phyloP scores from a whole-genome alignment of 2,888 invertebrate species.

The Zaprionus bogoriensis region DNA sequence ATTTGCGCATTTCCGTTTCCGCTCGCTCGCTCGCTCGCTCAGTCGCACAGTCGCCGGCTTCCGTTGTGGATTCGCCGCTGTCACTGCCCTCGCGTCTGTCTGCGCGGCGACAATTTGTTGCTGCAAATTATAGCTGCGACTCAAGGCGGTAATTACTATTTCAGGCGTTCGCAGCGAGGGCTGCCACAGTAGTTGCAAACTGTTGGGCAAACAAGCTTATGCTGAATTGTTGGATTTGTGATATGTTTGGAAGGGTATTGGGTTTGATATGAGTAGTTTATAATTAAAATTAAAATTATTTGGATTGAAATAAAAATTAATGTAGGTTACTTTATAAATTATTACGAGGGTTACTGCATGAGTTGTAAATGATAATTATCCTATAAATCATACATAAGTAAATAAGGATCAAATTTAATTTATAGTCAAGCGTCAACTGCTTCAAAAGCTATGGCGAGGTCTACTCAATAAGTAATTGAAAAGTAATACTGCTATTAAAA shows the following conservation, averaged over 20 bases:
- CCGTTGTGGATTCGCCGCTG: slow-evolving; percentile 42
- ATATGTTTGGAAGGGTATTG: slow-evolving; percentile 5
- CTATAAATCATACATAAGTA: background rate
- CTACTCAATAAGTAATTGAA: too few relatives aligned
- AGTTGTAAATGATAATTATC: too few relatives aligned
- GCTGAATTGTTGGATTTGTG: background rate
- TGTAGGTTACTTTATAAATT: background rate
- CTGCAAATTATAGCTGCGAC: slow-evolving; percentile 50
- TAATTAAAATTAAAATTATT: background rate
- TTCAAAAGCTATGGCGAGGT: background rate
- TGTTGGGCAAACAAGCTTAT: background rate
- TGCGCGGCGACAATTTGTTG: slow-evolving; percentile 48
- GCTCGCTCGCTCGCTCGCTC: slow-evolving; percentile 32
- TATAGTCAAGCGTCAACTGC: background rate
- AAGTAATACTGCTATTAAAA: too few relatives aligned
- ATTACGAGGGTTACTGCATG: too few relatives aligned
- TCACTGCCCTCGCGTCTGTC: slow-evolving; percentile 1
- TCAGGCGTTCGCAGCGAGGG: slow-evolving; percentile 32
- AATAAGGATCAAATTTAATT: background rate
- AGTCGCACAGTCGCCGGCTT: slow-evolving; percentile 35
- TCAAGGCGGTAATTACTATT: slow-evolving; percentile 64
- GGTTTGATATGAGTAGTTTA: background rate
- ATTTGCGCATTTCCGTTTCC: slow-evolving; percentile 77
- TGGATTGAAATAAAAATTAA: background rate
- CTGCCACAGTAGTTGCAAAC: background rate